Base-by-base conservation (phyloP, 2,797 vertebrate species). In the Acridotheres tristis region DNA sequence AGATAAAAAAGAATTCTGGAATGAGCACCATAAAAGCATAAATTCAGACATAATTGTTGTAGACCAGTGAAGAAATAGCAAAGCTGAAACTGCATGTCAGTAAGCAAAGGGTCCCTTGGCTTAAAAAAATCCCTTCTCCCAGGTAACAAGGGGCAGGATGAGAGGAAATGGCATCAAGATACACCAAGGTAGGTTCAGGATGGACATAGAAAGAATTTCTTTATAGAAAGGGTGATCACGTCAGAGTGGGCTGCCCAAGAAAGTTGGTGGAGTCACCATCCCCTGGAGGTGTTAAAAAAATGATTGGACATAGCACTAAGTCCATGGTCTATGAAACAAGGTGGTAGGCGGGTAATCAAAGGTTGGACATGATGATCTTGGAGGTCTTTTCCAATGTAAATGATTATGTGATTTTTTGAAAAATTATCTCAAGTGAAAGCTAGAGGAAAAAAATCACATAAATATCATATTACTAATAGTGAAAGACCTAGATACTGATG, bases 11-110 rank as follows among this genome's bases (percentile, higher is more conserved):
- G 6, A 67, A 20, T 38, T 78, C 38, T 50, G 8, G 22, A 79
- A 55, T 47, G 36, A 34, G 10, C 3, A 3, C 2, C 13, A 71
- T 40, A 54, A 66, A 38, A 72, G 3, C 0, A 0, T 61, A 48
- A 63, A 85, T 61, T 66, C 43, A 57, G 26, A 34, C 9, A 11
- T 18, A 77, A n/a, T 5, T 20, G 5, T 40, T 76, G 36, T 50
- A 76, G 67, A 45, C 3, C 45, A 43, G 7, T 14, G 30, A 45
- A 75, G 45, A 75, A 55, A 63, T 10, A 75, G 4, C 16, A 74
- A 71, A 78, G 16, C 9, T 48, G 18, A 43, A 85, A 75, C 53
- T 27, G 19, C 0, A 0, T 36, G 42, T 48, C 16, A 61, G 16
- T 14, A 79, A 59, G 25, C 5, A 58, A 45, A 65, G 32, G 19